Percentiles rank a stretch among this genome's conserved stretches.
These are phyloP conservation scores for Athalia rosae DNA, from an alignment of 2,888 invertebrate species.

Conservation along the genomic window DNA sequence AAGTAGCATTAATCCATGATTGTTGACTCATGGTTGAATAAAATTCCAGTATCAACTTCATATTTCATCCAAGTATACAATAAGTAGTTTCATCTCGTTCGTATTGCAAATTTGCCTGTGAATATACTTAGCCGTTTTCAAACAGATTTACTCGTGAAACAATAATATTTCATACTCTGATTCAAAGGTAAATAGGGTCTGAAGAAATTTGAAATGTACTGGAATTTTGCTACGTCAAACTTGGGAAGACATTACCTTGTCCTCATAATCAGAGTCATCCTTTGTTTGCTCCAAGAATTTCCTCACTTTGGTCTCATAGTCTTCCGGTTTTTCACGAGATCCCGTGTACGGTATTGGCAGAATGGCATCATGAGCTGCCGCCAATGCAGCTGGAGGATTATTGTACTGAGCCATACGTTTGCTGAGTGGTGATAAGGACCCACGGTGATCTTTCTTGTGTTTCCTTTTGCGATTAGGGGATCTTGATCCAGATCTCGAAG, in stretches of 20 bases:
- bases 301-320: conserved; percentile 83
- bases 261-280: conserved; percentile 90
- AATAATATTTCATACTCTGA: neutral
- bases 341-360: conserved; percentile 74
- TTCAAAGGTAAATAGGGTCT: neutral
- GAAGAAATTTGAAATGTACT: conserved; percentile 33
- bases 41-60: conserved; percentile 33
- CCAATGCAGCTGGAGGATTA: conserved; percentile 79
- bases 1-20: conserved; percentile 41
- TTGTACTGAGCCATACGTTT: conserved; percentile 89
- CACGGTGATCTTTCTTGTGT: conserved; percentile 80
- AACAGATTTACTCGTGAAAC: too few species aligned
- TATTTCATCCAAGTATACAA: neutral
- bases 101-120: neutral
- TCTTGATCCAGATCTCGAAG: conserved; percentile 69
- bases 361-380: conserved; percentile 74
- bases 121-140: too few species aligned
- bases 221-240: conserved; percentile 15
- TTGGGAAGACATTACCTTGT: conserved; percentile 73
- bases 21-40: neutral
- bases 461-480: conserved; percentile 64
- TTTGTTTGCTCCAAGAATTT: conserved; percentile 87
- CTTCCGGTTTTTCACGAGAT: conserved; percentile 73
- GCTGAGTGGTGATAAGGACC: conserved; percentile 87
- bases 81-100: neutral